Conservation (phyloP, 2,888 invertebrate genomes). For the Heteropelma amictum region DNA sequence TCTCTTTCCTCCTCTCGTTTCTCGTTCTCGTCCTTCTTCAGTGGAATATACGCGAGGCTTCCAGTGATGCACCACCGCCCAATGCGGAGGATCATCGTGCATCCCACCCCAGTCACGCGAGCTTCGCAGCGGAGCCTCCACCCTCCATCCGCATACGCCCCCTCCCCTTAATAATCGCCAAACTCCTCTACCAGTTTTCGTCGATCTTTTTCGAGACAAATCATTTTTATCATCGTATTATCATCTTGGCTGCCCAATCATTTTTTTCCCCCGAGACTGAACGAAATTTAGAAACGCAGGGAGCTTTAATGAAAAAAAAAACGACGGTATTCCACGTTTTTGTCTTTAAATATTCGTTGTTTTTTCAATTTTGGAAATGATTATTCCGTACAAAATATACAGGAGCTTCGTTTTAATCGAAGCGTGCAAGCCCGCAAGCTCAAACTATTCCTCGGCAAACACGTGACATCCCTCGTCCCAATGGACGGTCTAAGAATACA, state of each 20-base stretch:
- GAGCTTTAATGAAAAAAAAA: no score
- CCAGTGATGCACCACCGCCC: slow-evolving; percentile 63
- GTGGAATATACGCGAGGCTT: slow-evolving; percentile 40
- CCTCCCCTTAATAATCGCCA: slow-evolving; percentile 2
- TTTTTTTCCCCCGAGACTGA: no score
- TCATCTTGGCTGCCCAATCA: no score
- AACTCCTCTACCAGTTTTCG: no score
- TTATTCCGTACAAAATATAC: no score
- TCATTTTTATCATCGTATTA: no score
- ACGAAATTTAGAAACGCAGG: no score
- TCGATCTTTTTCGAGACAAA: no score
- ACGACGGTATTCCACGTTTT: no score
- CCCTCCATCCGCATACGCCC: slow-evolving; percentile 12
- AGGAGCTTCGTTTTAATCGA: no score
- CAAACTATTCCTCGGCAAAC: neutral
- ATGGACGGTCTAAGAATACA: slow-evolving; percentile 18
- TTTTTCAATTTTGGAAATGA: no score
- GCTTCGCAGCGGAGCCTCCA: neutral
- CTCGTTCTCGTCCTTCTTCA: neutral
- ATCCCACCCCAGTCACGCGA: slow-evolving; percentile 47
- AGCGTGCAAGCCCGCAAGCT: neutral
- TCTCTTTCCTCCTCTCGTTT: neutral
- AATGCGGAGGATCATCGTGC: slow-evolving; percentile 62
- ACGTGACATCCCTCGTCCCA: neutral
- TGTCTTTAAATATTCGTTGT: no score